Percentiles rank a stretch among this genome's conserved stretches.
Conservation (phyloP, 2,113 vertebrate species). For the Hystrix cristata region DNA sequence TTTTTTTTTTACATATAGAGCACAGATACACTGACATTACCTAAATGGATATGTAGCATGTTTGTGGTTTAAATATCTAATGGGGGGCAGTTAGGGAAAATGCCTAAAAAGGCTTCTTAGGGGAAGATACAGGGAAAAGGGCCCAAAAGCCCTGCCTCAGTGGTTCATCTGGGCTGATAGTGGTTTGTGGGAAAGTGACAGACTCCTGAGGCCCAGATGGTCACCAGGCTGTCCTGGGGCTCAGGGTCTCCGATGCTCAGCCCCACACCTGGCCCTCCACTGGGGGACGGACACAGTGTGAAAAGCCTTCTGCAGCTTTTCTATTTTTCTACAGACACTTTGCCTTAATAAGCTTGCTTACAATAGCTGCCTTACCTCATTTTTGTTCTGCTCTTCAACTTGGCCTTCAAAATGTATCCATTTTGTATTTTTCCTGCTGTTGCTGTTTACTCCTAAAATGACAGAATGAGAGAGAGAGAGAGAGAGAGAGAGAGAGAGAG, state of each 20-base stretch:
- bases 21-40: not conserved
- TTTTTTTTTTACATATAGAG: not conserved
- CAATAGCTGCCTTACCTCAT: conserved; percentile 2
- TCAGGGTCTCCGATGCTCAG: not conserved
- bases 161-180: not conserved
- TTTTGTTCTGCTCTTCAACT: conserved; percentile 63
- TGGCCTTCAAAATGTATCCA: conserved; percentile 63
- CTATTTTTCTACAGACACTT: not conserved
- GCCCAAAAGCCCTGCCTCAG: not conserved
- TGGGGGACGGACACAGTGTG: not conserved
- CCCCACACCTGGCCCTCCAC: not conserved
- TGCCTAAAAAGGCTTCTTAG: not conserved
- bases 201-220: not conserved
- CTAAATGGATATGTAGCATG: not conserved
- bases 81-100: not conserved
- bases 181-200: not conserved
- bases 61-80: conserved; percentile 13
- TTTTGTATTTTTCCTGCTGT: conserved; percentile 66
- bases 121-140: not conserved
- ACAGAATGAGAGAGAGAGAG: not conserved
- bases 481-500: no score
- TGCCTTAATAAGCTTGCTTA: conserved; percentile 43
- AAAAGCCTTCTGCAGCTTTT: conserved; percentile 28
- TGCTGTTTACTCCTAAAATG: conserved; percentile 52
- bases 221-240: not conserved